Conservation (phyloP, 2,797 vertebrate species). For the Schizopygopsis malacanthus region DNA sequence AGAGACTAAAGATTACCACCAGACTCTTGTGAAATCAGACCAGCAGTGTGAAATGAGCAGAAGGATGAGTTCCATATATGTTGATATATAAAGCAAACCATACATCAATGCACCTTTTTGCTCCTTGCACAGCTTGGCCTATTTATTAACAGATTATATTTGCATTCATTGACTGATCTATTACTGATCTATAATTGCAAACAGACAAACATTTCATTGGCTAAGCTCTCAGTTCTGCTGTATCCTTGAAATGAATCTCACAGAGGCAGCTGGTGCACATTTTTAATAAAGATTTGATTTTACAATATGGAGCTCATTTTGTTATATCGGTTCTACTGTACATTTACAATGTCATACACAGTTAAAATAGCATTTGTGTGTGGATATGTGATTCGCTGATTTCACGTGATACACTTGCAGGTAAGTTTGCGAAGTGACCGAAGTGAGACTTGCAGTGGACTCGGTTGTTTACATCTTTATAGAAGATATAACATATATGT, state of each 20-base stretch:
- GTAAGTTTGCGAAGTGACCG: not conserved
- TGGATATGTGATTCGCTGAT: not conserved
- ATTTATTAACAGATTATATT: too few species aligned
- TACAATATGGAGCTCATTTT: not conserved
- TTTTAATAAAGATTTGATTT: not conserved
- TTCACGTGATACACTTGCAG: not conserved
- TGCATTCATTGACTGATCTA: too few species aligned
- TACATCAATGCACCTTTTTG: too few species aligned
- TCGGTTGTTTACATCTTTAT: not conserved
- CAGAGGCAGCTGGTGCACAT: not conserved
- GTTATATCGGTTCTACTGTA: not conserved
- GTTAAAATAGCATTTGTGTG: not conserved
- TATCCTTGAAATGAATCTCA: not conserved
- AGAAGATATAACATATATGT: not conserved
- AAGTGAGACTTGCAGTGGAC: not conserved
- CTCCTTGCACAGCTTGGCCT: too few species aligned
- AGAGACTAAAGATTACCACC: too few species aligned
- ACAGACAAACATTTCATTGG: too few species aligned
- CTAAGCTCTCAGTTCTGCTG: not conserved
- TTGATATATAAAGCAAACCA: too few species aligned
- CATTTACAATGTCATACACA: not conserved
- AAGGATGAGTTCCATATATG: too few species aligned
- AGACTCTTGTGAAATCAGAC: too few species aligned
- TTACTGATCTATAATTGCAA: too few species aligned
- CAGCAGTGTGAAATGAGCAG: too few species aligned